Percentiles rank a stretch among this genome's conserved stretches.
Evolutionary conservation across 2,797 vertebrate genomes (phyloP).

Genomic region (Molothrus aeneus): DNA sequence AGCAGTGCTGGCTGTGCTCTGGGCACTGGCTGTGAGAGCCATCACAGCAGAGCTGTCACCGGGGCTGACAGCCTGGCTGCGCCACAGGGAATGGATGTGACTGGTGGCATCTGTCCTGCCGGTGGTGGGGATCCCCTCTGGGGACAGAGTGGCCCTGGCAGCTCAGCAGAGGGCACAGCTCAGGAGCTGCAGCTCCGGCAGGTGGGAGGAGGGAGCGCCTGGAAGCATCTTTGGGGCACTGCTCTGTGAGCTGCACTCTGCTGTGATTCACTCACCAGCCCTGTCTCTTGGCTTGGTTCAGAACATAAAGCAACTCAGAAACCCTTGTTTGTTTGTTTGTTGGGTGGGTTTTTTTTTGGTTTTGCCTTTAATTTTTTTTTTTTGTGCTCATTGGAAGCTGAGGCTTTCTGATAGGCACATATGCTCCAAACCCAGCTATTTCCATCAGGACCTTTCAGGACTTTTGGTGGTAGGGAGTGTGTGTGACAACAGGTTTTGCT

Average conservation of each 20-base stretch:
- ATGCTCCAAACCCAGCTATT: background rate
- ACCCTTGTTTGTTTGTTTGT: background rate
- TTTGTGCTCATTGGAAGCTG: background rate
- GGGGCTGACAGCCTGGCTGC: background rate
- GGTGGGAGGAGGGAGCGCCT: accelerated
- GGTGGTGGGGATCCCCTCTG: background rate
- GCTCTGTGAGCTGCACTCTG: background rate
- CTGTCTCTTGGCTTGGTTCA: background rate
- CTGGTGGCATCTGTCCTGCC: slow-evolving; percentile 15
- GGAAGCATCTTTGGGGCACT: accelerated
- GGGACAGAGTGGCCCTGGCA: background rate
- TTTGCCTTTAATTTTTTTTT: too few relatives aligned
- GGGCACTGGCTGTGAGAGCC: background rate
- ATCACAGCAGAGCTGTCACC: background rate
- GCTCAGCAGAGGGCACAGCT: background rate
- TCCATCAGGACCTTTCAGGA: background rate
- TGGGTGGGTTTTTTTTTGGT: background rate
- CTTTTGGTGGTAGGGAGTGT: background rate
- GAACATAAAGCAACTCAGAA: background rate
- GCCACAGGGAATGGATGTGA: background rate
- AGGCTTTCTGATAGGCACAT: accelerated
- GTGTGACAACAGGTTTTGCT: background rate
- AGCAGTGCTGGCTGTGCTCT: background rate
- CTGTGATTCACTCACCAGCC: background rate
- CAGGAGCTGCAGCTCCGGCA: accelerated